A percentile compares a stretch with the other conserved stretches of the same genome.
Conservation (phyloP, 2,888 invertebrate species). For the Leptopilina myrica region DNA sequence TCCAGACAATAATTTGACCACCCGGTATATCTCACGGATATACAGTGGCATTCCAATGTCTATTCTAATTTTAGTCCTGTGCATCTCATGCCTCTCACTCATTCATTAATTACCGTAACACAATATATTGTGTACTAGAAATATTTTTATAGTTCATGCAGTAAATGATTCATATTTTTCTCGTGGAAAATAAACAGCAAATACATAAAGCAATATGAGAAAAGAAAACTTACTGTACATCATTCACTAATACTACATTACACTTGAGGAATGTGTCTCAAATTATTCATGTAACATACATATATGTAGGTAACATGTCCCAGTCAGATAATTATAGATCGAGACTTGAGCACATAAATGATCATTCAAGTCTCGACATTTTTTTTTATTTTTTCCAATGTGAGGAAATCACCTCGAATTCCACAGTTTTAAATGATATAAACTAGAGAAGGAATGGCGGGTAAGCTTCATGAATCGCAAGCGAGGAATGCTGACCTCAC, state of each 20-base stretch:
- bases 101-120: slow-evolving; percentile 18
- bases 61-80: slow-evolving; percentile 60
- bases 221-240: not conserved
- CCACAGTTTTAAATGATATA: not conserved
- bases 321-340: not conserved
- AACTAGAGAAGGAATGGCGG: slow-evolving; percentile 6
- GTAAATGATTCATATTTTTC: not conserved
- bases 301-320: not conserved
- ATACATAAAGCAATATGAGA: not conserved
- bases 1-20: slow-evolving; percentile 34
- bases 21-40: slow-evolving; percentile 48
- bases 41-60: slow-evolving; percentile 55
- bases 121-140: not conserved
- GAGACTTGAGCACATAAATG: slow-evolving; percentile 6
- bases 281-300: not conserved
- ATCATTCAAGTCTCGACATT: slow-evolving; percentile 1
- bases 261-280: not conserved
- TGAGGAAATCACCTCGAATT: not conserved
- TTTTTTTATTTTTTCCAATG: not conserved
- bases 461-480: not conserved
- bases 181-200: not conserved
- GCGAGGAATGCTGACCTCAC: slow-evolving; percentile 17
- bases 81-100: slow-evolving; percentile 52
- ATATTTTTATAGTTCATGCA: slow-evolving; percentile 5
- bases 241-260: not conserved